Base-by-base conservation (phyloP, 2,888 invertebrate species). In the Chymomyza procnemis region DNA sequence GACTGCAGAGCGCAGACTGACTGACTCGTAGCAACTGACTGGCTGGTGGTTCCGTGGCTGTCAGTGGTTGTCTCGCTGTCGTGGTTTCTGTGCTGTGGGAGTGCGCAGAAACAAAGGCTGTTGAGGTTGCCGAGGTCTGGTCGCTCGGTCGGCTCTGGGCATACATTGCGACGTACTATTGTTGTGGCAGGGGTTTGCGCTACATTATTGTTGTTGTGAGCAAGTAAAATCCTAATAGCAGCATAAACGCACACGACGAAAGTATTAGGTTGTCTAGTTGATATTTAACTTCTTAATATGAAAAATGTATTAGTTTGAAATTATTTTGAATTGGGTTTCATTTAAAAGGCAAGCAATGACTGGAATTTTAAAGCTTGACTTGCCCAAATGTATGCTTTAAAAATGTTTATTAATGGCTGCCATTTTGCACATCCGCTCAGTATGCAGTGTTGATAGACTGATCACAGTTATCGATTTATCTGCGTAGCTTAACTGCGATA, bases 1-100 rank as follows among this genome's bases (percentile, higher is more conserved):
- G 73, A 67, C 75, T 74, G 80, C 79, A 74, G 79, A 80, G 84
- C 81, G 21, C 54, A 18, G 14, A 76, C 85, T 83, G 80, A 85
- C 80, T 81, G 83, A 80, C 83, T 85, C 83, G 78, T 82, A 21
- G 6, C 48, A 18, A 67, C 82, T 61, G 54, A 66, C 66, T 34
- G 55, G 68, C 54, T 57, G 34, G 60, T 50, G 34, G 34, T 41
- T 14, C 34, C 9, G 34, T 41, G 12, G 34, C 34, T 41, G 34
- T 41, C 34, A 41, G 34, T 41, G 34, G 34, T 41, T 41, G 34
- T 41, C n/a, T n/a, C 34, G 34, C 12, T 41, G 34, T 41, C 34
- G 12, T 41, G 34, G 34, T 41, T 41, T 34, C 3, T 3, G 21
- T 18, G 54, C 54, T 50, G 19, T 50, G 50, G 50, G 16, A 19